Evolutionary conservation across 92 coral and sea anemone genomes (phyloP).

Genomic region (Bergia sp.): DNA sequence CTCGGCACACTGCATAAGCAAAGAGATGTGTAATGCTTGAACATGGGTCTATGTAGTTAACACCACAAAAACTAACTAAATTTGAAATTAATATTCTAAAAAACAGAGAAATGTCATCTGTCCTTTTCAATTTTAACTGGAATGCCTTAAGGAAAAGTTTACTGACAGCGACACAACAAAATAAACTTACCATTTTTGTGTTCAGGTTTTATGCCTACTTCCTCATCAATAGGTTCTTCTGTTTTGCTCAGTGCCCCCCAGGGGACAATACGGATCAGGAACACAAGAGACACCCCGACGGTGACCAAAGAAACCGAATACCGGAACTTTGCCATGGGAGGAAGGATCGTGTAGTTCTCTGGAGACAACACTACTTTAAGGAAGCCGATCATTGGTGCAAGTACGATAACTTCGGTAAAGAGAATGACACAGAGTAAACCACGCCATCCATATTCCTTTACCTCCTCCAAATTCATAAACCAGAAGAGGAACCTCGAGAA

Average conservation of each 20-base stretch:
- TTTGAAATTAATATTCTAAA: too few species aligned
- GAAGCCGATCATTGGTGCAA: not conserved
- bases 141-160: too few species aligned
- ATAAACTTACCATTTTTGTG: too few species aligned
- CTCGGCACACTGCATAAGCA: too few species aligned
- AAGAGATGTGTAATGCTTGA: too few species aligned
- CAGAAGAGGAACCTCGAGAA: not conserved
- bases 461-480: not conserved
- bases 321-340: not conserved
- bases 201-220: not conserved
- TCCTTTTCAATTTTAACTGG: too few species aligned
- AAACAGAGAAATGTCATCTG: too few species aligned
- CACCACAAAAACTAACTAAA: too few species aligned
- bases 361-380: not conserved
- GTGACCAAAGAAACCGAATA: not conserved
- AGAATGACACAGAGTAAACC: not conserved
- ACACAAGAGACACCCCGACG: not conserved
- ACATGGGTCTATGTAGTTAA: too few species aligned
- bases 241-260: not conserved
- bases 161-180: too few species aligned
- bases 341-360: not conserved
- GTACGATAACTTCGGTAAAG: not conserved
- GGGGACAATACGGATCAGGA: not conserved
- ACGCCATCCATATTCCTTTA: not conserved
- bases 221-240: not conserved